A percentile compares a stretch with the other conserved stretches of the same genome.
These are phyloP conservation scores for Phaenicophaeus curvirostris DNA, from an alignment of 2,797 vertebrate species.

Conservation along the genomic window DNA sequence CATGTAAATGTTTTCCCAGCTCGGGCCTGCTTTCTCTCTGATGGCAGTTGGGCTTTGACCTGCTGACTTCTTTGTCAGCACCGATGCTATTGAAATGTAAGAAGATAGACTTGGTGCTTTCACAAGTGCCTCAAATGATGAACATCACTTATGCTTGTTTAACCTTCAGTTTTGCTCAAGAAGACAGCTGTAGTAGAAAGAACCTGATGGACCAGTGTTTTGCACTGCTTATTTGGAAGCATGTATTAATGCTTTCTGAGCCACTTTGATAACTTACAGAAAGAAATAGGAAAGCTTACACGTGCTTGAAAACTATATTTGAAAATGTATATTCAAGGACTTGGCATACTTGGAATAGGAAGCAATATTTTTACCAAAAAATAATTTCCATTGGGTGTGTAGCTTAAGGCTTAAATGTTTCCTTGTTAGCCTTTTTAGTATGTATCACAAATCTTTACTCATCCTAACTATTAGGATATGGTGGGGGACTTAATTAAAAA, in stretches of 20 bases:
- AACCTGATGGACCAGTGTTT: not conserved
- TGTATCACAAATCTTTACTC: not conserved
- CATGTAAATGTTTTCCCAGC: constrained; percentile 38
- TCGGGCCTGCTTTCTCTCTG: not conserved
- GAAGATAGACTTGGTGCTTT: constrained; percentile 72
- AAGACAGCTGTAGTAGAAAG: constrained; percentile 22
- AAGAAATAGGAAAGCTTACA: not conserved
- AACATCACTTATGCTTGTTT: constrained; percentile 73
- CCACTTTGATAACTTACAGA: not conserved
- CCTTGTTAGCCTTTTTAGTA: not conserved
- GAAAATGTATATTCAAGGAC: not conserved
- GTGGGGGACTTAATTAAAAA: constrained; percentile 33
- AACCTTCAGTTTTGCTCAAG: constrained; percentile 64
- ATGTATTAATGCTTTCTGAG: not conserved
- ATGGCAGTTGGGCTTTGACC: constrained; percentile 62
- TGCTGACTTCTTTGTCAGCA: constrained; percentile 64
- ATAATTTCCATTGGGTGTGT: not conserved
- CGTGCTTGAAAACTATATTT: not conserved
- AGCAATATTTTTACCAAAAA: not conserved
- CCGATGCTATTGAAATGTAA: constrained; percentile 68
- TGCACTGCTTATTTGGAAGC: not conserved
- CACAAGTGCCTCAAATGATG: constrained; percentile 68
- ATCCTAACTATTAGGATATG: not conserved
- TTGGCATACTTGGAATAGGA: not conserved
- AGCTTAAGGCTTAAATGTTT: not conserved